phyloP scores from a whole-genome alignment of 2,113 vertebrate species.

The Crocuta crocuta region DNA sequence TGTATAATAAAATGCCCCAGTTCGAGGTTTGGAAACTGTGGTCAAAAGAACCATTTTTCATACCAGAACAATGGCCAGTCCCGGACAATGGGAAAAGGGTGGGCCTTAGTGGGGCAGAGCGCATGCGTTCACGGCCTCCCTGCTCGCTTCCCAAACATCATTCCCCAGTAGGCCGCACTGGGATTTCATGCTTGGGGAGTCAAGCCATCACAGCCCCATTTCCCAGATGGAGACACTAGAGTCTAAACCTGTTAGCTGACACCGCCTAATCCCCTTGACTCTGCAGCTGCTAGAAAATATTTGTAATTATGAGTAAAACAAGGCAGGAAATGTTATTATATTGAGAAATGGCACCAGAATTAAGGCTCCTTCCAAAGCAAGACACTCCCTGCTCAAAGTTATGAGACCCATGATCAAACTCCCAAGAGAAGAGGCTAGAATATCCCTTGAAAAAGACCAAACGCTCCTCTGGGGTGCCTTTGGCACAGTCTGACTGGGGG shows the following conservation, averaged over 20 bases:
- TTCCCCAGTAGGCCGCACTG: not conserved
- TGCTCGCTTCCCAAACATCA: not conserved
- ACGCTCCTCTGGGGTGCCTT: not conserved
- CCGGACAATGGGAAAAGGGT: not conserved
- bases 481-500: not conserved
- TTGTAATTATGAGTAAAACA: not conserved
- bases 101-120: not conserved
- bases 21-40: not conserved
- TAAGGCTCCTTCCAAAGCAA: not conserved
- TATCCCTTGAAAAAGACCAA: not conserved
- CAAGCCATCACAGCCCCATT: not conserved
- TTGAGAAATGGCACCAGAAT: not conserved
- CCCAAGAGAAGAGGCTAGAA: not conserved
- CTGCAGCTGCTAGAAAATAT: not conserved
- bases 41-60: not conserved
- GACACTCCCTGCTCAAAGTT: not conserved
- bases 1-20: not conserved
- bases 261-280: not conserved
- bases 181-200: not conserved
- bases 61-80: not conserved
- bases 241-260: not conserved
- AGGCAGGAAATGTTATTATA: not conserved
- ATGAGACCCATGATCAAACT: not conserved
- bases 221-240: not conserved
- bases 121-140: not conserved